Evolutionary conservation across 2,888 invertebrate species (phyloP), one percentile per base, ranked within the genome.

Genomic region (Leptinotarsa rubiginosa): DNA sequence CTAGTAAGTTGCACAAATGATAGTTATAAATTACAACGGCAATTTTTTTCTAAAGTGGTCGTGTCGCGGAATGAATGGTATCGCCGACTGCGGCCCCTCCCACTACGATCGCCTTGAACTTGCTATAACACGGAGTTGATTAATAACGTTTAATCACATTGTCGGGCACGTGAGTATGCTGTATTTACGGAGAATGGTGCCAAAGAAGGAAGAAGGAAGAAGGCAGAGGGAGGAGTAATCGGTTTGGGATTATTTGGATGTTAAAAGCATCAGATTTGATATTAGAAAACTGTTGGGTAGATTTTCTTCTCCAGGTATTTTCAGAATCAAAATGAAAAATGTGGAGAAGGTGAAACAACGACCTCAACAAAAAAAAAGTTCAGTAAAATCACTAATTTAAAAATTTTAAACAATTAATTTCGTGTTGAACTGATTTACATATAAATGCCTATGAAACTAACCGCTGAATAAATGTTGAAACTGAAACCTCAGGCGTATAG

Each of bases 141-240:
- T 75, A 76, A 72, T 67, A 56, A 50, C 65, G 65, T 71, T 77
- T 75, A 74, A 76, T 75, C 79, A 77, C 77, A 79, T 77, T 76
- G 59, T 41, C 22, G 69, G 50, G 73, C 77, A 79, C 76, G 78
- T 79, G 78, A 77, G 66, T 54, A 71, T 47, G 52, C 56, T 54
- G 41, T 70, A 69, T 75, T 73, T 73, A 54, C 49, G 2, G 20
- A 52, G 25, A 69, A 56, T 50, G 62, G 47, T 59, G 15, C 52
- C 41, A 69, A 41, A 65, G 65, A 73, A 75, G 47, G 22, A 65
- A 52, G n/a, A n/a, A n/a, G n/a, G n/a, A 31, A 31, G 70, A 72
- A 74, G 59, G 25, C 22, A 13, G n/a, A 64, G 64, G 47, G 20
- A 41, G 20, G 66, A 59, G 47, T 64, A 12, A 31, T 54, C 47